phyloP scores from a whole-genome alignment of 2,797 vertebrate genomes.

The Amblyopsis hoosieri region DNA sequence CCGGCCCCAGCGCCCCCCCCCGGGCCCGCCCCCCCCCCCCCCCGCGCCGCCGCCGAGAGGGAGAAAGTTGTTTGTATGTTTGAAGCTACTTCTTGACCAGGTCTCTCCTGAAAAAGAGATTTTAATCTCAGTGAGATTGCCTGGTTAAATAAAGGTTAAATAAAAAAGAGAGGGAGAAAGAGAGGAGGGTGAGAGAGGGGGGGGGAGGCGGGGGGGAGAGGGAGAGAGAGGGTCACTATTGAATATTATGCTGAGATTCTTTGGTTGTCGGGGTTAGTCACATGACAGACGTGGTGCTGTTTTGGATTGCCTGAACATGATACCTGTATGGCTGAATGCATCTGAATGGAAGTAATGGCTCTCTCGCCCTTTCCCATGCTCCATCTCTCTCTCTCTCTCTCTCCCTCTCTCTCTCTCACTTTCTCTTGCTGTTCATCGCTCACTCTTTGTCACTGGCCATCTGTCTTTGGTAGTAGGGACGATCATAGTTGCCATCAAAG shows the following conservation, averaged over 20 bases:
- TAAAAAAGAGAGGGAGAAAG: not conserved
- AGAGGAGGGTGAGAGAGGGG: not conserved
- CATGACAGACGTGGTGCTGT: constrained; percentile 59
- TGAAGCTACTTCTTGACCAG: no score
- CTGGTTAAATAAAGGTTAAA: no score
- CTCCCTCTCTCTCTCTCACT: not conserved
- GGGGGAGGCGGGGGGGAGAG: not conserved
- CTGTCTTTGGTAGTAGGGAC: constrained; percentile 69
- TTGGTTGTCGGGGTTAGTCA: constrained; percentile 45
- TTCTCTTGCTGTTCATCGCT: not conserved
- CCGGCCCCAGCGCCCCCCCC: no score
- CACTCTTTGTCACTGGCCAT: constrained; percentile 37
- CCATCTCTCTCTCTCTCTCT: constrained; percentile 7
- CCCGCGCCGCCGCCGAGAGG: no score
- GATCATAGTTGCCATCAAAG: constrained; percentile 73
- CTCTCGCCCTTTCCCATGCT: constrained; percentile 21
- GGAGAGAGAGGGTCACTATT: constrained; percentile 34
- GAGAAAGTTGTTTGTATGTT: no score
- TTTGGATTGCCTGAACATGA: constrained; percentile 61
- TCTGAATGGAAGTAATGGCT: constrained; percentile 61
- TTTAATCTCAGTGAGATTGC: no score
- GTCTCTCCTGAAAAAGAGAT: no score
- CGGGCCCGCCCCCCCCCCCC: no score
- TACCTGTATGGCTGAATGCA: constrained; percentile 64
- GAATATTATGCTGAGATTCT: constrained; percentile 42